phyloP scores from a whole-genome alignment of 2,797 vertebrate genomes.

The Myotis planiceps region DNA sequence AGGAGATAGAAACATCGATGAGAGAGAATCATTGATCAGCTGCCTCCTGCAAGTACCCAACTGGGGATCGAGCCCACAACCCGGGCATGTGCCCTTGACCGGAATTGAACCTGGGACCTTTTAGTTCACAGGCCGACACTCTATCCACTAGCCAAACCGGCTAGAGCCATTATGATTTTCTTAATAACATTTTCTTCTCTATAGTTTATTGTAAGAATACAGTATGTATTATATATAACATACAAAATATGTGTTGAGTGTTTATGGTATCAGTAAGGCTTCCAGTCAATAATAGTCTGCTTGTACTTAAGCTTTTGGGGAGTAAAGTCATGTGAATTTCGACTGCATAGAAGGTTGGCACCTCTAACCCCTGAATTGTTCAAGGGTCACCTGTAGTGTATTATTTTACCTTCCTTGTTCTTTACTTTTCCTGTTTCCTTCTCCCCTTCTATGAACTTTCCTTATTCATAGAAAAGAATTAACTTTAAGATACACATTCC shows the following conservation, averaged over 20 bases:
- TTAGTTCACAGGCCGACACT: too few relatives aligned
- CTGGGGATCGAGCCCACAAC: too few relatives aligned
- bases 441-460: neutral
- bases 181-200: neutral
- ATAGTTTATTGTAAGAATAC: neutral
- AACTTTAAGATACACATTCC: neutral
- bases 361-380: neutral
- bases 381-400: neutral
- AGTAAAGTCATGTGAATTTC: neutral
- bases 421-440: neutral
- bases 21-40: too few relatives aligned
- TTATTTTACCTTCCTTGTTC: conserved; percentile 27
- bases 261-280: neutral
- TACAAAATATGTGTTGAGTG: neutral
- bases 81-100: too few relatives aligned
- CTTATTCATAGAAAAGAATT: neutral
- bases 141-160: too few relatives aligned
- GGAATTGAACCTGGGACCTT: too few relatives aligned
- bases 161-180: neutral
- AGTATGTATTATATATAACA: neutral
- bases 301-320: neutral
- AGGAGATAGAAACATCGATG: too few relatives aligned
- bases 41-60: too few relatives aligned
- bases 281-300: neutral
- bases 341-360: neutral